Evolutionary conservation across 2,888 invertebrate genomes (phyloP).

Genomic region (Hypercompe scribonia): DNA sequence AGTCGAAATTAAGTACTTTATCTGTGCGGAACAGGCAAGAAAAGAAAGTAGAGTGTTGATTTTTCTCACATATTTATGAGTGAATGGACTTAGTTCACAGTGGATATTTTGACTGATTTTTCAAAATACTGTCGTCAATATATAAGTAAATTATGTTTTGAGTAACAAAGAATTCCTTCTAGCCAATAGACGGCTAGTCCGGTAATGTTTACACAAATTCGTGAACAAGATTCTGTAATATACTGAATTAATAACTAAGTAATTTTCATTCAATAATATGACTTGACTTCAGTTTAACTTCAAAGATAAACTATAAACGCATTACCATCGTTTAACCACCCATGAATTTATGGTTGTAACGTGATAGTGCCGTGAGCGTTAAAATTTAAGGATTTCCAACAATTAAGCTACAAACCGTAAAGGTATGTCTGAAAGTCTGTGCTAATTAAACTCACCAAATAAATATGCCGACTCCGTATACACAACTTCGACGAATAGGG

Average conservation of each 20-base stretch:
- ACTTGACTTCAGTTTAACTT: not conserved
- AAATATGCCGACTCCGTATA: conserved; percentile 50
- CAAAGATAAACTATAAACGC: conserved; percentile 16
- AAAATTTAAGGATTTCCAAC: conserved; percentile 41
- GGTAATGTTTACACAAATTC: no score
- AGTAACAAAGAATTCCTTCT: no score
- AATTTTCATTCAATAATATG: not conserved
- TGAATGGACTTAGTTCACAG: not conserved
- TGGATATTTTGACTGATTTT: no score
- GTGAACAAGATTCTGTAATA: not conserved
- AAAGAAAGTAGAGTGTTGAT: not conserved
- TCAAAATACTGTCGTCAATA: no score
- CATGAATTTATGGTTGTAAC: conserved; percentile 24
- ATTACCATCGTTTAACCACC: conserved; percentile 20
- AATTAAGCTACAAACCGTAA: conserved; percentile 50
- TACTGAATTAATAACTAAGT: not conserved
- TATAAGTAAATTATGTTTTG: no score
- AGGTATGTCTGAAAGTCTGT: conserved; percentile 62
- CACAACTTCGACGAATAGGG: conserved; percentile 40
- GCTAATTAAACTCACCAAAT: conserved; percentile 63
- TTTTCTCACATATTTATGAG: not conserved
- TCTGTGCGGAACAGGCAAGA: not conserved
- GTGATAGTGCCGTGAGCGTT: conserved; percentile 25
- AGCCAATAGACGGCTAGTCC: no score
- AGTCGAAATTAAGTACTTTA: not conserved